Evolutionary conservation across 2,797 vertebrate genomes (phyloP).

Genomic region (Choloepus didactylus): DNA sequence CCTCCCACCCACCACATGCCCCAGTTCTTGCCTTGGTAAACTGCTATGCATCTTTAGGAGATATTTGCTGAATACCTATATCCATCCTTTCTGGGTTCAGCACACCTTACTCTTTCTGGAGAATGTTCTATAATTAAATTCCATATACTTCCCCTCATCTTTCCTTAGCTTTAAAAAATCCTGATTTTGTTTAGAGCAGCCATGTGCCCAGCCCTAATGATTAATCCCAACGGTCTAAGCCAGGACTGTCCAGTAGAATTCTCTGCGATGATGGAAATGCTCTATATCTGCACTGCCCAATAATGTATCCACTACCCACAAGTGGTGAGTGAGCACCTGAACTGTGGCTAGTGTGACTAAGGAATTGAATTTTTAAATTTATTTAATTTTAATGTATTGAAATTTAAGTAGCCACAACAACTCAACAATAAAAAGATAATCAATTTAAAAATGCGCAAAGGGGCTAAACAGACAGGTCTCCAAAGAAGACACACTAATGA

Average conservation of each 20-base stretch:
- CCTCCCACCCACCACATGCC: neutral
- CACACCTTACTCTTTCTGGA: neutral
- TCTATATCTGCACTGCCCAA: neutral
- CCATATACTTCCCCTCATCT: neutral
- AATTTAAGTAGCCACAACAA: neutral
- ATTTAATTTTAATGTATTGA: slow-evolving; percentile 31
- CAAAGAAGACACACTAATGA: neutral
- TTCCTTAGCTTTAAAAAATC: neutral
- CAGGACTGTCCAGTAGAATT: neutral
- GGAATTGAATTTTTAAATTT: neutral
- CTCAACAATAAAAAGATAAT: neutral
- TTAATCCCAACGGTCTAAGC: neutral
- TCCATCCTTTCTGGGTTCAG: neutral
- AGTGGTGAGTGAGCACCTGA: neutral
- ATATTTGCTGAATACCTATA: neutral
- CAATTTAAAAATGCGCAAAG: neutral
- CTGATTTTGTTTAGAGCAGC: neutral
- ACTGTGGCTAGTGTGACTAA: neutral
- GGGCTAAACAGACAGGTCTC: neutral
- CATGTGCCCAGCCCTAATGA: neutral
- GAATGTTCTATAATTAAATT: neutral
- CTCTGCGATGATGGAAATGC: neutral
- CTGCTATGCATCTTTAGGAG: neutral
- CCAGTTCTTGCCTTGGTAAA: neutral
- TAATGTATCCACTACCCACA: neutral